Evolutionary conservation across 2,797 vertebrate genomes (phyloP).

Genomic region (Myoxocephalus aenaeus): DNA sequence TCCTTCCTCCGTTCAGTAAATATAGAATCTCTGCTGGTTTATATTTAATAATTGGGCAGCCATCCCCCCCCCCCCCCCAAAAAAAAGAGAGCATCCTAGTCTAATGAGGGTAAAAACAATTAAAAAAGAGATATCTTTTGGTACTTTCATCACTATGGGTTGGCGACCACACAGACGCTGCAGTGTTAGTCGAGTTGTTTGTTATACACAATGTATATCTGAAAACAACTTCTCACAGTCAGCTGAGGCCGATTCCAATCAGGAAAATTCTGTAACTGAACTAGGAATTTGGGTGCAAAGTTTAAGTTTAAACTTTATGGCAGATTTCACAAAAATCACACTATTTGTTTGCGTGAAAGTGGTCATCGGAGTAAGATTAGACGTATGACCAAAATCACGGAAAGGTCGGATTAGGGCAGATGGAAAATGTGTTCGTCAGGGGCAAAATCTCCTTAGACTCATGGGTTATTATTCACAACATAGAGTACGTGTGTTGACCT

Average conservation of each 20-base stretch:
- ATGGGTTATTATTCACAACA: background rate
- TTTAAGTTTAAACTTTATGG: background rate
- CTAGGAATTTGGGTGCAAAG: background rate
- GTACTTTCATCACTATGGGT: background rate
- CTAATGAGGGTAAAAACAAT: background rate
- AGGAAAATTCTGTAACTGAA: background rate
- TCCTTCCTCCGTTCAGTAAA: background rate
- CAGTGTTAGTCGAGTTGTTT: background rate
- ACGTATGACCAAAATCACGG: background rate
- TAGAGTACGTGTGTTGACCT: background rate
- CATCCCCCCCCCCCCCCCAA: no score
- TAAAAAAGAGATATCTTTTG: background rate
- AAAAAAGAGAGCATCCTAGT: background rate
- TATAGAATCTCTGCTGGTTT: background rate
- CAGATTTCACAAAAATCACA: background rate
- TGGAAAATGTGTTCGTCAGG: constrained; percentile 7
- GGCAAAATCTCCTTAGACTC: constrained; percentile 27
- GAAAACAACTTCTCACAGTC: background rate
- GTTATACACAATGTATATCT: background rate
- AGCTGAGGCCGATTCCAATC: background rate
- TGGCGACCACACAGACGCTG: background rate
- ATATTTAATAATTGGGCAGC: background rate
- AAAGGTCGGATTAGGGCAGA: constrained; percentile 26
- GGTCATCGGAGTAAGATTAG: background rate
- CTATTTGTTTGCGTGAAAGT: background rate